Evolutionary conservation across 2,888 invertebrate genomes (phyloP), one percentile per base, ranked within the genome.

Genomic region (Drosophila mayaguana): DNA sequence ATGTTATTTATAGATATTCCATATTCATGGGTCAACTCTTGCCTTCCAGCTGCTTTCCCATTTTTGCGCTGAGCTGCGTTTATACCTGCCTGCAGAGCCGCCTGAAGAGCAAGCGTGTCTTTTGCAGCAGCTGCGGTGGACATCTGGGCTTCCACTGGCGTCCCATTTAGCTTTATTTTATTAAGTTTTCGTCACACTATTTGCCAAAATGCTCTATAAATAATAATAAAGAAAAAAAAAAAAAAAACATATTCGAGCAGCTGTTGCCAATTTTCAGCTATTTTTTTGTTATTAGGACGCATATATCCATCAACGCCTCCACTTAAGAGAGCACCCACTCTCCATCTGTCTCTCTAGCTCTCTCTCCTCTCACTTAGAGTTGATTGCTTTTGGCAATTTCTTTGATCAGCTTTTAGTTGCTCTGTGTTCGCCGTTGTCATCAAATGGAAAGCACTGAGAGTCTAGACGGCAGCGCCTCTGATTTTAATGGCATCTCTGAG

Each of bases 81-180:
- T 92, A 91, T 69, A 71, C 87, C 38, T 92, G 91, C 45, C 83
- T 91, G 25, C 91, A 92, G 79, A 90, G 89, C 56, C 91, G 90
- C 6, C 77, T 91, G 18, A 91, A 90, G 74, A 90, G 88, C 65
- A 91, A 90, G 59, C 88, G 92, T 18, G 67, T 91, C 72, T 92
- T 92, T 69, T 92, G 92, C 86, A 89, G 89, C 72, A 90, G 89
- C 63, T 92, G 92, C 71, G 92, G 92, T 36, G 92, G 92, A 5
- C 91, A 92, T 61, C 77, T 92, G 87, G 91, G 92, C 56, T 92
- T 89, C 81, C 91, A 90, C 74, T 83, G 85, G 80, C 89, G 92
- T 40, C 90, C 90, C 61, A 80, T 80, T 53, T 91, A 84, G 56
- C 40, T 6, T 48, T 18, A 65, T 36, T 51, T 46, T 14, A 20